Conservation (phyloP, 2,888 invertebrate species). For the Timema cristinae region DNA sequence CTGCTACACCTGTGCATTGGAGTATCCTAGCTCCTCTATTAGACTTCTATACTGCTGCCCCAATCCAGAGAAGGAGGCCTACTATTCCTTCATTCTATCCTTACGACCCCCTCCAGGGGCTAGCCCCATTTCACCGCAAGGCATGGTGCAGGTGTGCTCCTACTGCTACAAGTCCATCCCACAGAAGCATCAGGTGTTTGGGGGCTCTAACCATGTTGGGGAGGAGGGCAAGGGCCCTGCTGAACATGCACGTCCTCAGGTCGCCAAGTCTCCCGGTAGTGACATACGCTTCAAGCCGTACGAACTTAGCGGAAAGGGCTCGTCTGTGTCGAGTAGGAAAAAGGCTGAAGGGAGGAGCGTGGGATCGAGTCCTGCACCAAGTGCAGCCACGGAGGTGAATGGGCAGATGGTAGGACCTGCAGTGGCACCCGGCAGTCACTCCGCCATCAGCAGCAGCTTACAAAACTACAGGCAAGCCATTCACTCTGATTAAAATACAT, state of each 20-base stretch:
- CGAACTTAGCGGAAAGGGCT: conserved; percentile 45
- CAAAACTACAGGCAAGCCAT: no score
- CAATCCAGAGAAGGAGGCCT: conserved; percentile 81
- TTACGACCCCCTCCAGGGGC: conserved; percentile 78
- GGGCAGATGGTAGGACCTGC: not conserved
- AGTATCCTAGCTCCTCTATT: conserved; percentile 74
- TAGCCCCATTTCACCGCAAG: conserved; percentile 85
- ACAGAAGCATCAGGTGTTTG: conserved; percentile 69
- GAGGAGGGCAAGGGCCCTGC: conserved; percentile 9
- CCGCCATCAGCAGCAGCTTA: no score
- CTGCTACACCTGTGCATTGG: conserved; percentile 84
- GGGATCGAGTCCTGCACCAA: not conserved
- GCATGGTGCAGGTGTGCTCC: conserved; percentile 73
- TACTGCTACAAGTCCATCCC: conserved; percentile 76
- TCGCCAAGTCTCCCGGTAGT: conserved; percentile 53
- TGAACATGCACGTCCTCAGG: conserved; percentile 43
- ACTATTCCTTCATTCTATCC: conserved; percentile 82
- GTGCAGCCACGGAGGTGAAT: conserved; percentile 12
- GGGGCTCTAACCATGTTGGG: conserved; percentile 43
- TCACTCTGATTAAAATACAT: no score
- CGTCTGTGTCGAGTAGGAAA: not conserved
- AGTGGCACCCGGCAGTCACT: no score
- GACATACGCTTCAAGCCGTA: conserved; percentile 60
- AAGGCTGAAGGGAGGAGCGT: not conserved
- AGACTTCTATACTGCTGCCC: conserved; percentile 79